Conservation (phyloP, 2,113 vertebrate species). For the Calyptomena viridis region DNA sequence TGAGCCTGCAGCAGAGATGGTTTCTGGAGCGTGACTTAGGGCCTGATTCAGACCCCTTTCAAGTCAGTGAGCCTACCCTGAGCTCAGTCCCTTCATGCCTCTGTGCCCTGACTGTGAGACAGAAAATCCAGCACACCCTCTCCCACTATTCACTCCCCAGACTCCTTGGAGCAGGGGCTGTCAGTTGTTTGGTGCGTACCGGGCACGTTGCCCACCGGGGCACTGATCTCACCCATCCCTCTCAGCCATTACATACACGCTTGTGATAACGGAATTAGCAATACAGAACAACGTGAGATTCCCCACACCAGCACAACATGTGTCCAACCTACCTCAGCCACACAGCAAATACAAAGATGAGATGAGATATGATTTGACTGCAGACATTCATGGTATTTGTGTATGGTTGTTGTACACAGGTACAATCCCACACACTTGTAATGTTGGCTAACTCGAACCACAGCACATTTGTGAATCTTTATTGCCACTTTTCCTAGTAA, state of each 20-base stretch:
- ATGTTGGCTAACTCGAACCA: not conserved
- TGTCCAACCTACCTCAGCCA: not conserved
- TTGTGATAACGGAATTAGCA: rapidly evolving
- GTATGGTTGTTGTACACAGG: rapidly evolving
- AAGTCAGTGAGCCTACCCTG: not conserved
- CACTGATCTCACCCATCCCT: not conserved
- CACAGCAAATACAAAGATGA: not conserved
- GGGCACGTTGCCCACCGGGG: rapidly evolving
- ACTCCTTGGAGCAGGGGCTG: not conserved
- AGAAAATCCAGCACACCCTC: not conserved
- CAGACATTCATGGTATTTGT: not conserved
- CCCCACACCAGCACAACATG: rapidly evolving
- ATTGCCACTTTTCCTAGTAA: not conserved
- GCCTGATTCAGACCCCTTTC: not conserved
- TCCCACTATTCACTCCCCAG: not conserved
- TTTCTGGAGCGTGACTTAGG: not conserved
- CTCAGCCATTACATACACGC: not conserved
- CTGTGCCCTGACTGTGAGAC: not conserved
- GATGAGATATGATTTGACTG: not conserved
- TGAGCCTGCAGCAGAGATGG: not conserved
- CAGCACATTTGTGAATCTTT: not conserved
- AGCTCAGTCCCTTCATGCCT: not conserved
- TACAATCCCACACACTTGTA: not conserved
- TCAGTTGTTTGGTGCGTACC: not conserved
- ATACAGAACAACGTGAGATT: not conserved